These are phyloP conservation scores for Pandemis heparana DNA, from an alignment of 2,888 invertebrate genomes.

Conservation along the genomic window DNA sequence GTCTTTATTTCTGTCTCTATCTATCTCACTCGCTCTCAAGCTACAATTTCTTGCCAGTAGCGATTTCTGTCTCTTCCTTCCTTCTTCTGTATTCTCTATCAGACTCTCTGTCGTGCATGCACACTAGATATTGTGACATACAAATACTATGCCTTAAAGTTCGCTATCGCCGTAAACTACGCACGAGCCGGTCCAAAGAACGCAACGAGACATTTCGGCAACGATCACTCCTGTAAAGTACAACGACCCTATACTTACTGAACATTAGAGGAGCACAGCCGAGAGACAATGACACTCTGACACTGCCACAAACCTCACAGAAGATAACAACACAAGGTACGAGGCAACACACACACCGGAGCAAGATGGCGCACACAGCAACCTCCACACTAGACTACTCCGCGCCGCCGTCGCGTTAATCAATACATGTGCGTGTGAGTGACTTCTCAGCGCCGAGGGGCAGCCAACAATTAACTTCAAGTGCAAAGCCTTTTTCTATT, in stretches of 20 bases:
- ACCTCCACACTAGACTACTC: constrained; percentile 66
- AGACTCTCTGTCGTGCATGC: constrained; percentile 83
- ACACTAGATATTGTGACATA: constrained; percentile 85
- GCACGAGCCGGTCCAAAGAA: constrained; percentile 73
- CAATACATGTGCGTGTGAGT: constrained; percentile 90
- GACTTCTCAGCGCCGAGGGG: constrained; percentile 72
- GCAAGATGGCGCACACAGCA: constrained; percentile 59
- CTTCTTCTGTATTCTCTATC: constrained; percentile 83
- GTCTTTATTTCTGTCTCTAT: constrained; percentile 79
- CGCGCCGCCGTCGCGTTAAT: constrained; percentile 84
- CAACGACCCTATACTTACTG: constrained; percentile 65
- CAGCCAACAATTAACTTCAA: constrained; percentile 52
- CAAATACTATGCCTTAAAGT: constrained; percentile 79
- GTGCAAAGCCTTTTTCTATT: constrained; percentile 67
- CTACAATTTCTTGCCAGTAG: constrained; percentile 83
- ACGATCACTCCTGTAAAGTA: constrained; percentile 67
- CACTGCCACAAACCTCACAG: constrained; percentile 80
- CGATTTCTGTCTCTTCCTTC: constrained; percentile 80
- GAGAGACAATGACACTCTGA: constrained; percentile 75
- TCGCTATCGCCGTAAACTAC: constrained; percentile 76
- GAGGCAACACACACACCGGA: constrained; percentile 72
- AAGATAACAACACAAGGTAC: constrained; percentile 77
- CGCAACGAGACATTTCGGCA: constrained; percentile 73
- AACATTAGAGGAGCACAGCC: constrained; percentile 73
- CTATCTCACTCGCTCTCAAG: constrained; percentile 81